Evolutionary conservation across 2,113 vertebrate species (phyloP), one percentile per base, ranked within the genome.

Genomic region (Halichoerus grypus): DNA sequence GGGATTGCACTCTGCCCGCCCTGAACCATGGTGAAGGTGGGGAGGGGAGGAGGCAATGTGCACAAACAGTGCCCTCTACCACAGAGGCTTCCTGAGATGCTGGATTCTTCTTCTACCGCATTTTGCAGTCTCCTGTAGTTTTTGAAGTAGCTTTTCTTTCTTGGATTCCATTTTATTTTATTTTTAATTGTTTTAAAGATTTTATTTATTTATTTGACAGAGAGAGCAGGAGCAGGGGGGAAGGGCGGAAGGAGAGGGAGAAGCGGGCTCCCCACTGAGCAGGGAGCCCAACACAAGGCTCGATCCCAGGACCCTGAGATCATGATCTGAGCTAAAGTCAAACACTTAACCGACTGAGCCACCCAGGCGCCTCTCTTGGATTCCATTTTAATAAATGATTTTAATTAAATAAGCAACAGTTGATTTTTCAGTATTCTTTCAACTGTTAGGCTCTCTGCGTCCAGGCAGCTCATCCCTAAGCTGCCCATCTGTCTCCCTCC

Each of bases 31-130:
- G 65, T 9, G 53, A 71, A 53, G 39, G 13, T 14, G 21, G 16
- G 15, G 13, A 4, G 11, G 28, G 14, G 55, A 69, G 59, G 1
- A 80, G 3, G 33, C 39, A 11, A 2, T 15, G 21, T 5, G 46
- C 28, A 55, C 57, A 51, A 8, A 0, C n/a, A 21, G 18, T 2
- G 3, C 19, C 18, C 1, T 26, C 18, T 24, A 8, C 9, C 4
- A 39, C 33, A 1, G 87, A 1, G 22, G 22, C 11, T 16, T 3
- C 0, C 22, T 69, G 16, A 87, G 36, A 5, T 2, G 22, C 24
- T 4, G 39, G 57, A 36, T 22, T 26, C 49, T 19, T 26, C 36
- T 13, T 42, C 21, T 5, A 0, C 21, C 2, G 33, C 39, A 77
- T 65, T 13, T 1, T 46, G 36, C 1, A n/a, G 10, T 83, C 39